phyloP scores from a whole-genome alignment of 2,797 vertebrate species.

The Amblyraja radiata region DNA sequence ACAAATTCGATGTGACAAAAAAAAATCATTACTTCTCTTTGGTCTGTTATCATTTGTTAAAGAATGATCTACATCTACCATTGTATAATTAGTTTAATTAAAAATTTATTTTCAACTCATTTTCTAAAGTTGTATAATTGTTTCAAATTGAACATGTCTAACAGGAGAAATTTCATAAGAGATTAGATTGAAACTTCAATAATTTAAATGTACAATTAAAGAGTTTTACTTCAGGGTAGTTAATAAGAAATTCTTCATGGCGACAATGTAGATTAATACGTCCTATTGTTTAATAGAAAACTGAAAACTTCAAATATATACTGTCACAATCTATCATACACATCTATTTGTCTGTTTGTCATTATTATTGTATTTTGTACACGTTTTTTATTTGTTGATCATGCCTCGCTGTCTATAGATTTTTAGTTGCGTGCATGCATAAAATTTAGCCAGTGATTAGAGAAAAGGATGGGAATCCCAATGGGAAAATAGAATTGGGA shows the following conservation, averaged over 20 bases:
- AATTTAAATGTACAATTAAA: conserved; percentile 37
- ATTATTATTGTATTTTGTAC: not conserved
- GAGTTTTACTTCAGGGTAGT: conserved; percentile 37
- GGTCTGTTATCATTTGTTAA: conserved; percentile 66
- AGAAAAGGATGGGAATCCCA: not conserved
- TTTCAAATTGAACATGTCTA: conserved; percentile 85
- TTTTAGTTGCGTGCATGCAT: not conserved
- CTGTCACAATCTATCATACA: conserved; percentile 26
- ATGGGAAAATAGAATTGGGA: not conserved
- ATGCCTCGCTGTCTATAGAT: not conserved
- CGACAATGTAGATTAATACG: not conserved
- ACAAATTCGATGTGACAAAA: conserved; percentile 30
- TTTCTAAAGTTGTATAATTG: conserved; percentile 81
- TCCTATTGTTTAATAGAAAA: conserved; percentile 34
- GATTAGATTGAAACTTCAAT: conserved; percentile 37
- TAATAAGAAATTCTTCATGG: conserved; percentile 33
- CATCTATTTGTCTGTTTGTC: not conserved
- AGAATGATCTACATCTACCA: conserved; percentile 66
- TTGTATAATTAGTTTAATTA: conserved; percentile 90
- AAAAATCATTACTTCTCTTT: conserved; percentile 68
- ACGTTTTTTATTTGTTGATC: not conserved
- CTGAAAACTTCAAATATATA: conserved; percentile 4
- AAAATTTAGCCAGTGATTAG: not conserved
- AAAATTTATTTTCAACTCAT: conserved; percentile 84
- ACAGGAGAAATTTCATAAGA: conserved; percentile 50